Conservation (phyloP, 2,113 vertebrate genomes). For the Sapayoa aenigma region DNA sequence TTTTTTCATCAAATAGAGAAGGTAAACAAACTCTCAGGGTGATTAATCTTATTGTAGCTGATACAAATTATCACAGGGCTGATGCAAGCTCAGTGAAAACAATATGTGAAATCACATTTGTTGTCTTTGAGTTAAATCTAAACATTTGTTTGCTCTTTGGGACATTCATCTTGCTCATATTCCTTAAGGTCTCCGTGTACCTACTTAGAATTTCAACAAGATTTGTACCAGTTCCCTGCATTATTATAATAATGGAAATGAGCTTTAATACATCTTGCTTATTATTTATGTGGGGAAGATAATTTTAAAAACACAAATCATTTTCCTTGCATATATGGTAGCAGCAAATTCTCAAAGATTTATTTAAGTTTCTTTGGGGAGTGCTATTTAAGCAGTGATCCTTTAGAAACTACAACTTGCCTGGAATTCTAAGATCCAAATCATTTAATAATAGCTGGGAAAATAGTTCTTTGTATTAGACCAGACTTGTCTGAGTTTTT, state of each 20-base stretch:
- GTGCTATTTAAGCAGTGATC: not conserved
- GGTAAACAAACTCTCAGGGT: not conserved
- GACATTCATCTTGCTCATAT: not conserved
- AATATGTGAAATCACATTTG: not conserved
- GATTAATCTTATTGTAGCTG: not conserved
- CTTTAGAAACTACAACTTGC: not conserved
- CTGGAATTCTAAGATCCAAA: not conserved
- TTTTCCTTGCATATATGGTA: not conserved
- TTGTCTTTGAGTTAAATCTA: not conserved
- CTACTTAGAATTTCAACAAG: not conserved
- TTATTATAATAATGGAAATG: not conserved
- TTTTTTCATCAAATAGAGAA: not conserved
- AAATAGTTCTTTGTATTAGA: not conserved
- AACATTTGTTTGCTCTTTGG: not conserved
- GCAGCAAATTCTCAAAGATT: not conserved
- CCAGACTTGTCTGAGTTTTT: not conserved
- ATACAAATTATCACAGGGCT: not conserved
- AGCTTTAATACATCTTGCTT: not conserved
- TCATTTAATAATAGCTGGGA: not conserved
- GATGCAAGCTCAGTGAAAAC: not conserved
- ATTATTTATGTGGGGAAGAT: not conserved
- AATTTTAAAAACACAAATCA: not conserved
- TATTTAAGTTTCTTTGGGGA: not conserved
- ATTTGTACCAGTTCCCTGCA: not conserved
- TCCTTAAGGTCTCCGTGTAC: not conserved